Evolutionary conservation across 2,888 invertebrate species (phyloP).

Genomic region (Synanthedon myopaeformis): DNA sequence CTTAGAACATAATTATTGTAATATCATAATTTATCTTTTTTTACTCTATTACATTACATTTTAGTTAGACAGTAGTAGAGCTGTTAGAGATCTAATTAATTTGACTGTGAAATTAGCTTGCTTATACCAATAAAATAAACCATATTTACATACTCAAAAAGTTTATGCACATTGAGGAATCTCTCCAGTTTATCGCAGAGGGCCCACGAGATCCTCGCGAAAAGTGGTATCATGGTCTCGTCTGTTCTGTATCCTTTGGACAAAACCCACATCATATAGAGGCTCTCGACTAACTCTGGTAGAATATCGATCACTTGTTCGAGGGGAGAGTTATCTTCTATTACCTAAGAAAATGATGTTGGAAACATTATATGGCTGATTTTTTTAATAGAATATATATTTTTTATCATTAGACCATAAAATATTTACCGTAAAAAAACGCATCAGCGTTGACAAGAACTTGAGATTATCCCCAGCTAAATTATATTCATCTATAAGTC

Average conservation of each 20-base stretch:
- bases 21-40: too few species aligned
- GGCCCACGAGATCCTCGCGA: constrained; percentile 86
- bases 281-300: constrained; percentile 83
- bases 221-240: constrained; percentile 85
- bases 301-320: constrained; percentile 78
- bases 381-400: background rate
- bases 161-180: constrained; percentile 75
- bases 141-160: constrained; percentile 77
- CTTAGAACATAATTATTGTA: too few species aligned
- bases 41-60: too few species aligned
- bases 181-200: constrained; percentile 81
- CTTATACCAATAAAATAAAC: background rate
- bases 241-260: constrained; percentile 87
- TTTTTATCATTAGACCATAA: background rate
- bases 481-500: constrained; percentile 74
- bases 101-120: too few species aligned
- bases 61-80: background rate
- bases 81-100: too few species aligned
- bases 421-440: constrained; percentile 73
- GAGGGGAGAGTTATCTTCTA: constrained; percentile 78
- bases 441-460: constrained; percentile 79
- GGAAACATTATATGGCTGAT: background rate
- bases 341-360: constrained; percentile 64
- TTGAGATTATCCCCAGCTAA: constrained; percentile 84
- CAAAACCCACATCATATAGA: constrained; percentile 92